Base-by-base conservation (phyloP, 2,113 vertebrate species). In the Tautogolabrus adspersus region DNA sequence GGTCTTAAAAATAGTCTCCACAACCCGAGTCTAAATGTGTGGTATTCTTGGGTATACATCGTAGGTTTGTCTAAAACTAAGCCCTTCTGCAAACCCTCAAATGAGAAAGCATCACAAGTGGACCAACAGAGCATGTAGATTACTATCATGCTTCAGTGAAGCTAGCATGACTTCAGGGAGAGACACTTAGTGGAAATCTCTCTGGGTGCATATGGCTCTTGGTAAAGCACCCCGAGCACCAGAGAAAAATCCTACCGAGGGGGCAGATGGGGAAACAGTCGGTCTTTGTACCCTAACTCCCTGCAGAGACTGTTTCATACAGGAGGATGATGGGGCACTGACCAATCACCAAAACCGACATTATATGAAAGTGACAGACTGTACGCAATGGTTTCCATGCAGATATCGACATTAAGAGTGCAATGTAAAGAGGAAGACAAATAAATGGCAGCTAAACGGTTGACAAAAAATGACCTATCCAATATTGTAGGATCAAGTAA, bases 251-350 rank as follows among this genome's bases (percentile, higher is more conserved):
- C 66, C 68, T 19, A 58, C 69, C 57, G 69, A 71, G 67, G 67
- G 26, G 63, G 47, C 75, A 82, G 72, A 82, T 69, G 66, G 70
- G 19, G 57, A 58, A 80, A 83, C 80, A 75, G 75, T 68, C 66
- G 37, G 72, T 6, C 40, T 77, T 23, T 68, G 76, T 38, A 40
- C 57, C 67, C 2, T 19, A 8, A 34, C 9, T 55, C 15, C 34
- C 10, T 71, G 60, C 58, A 60, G 72, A 65, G 10, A 21, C 15
- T n/a, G 55, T 44, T 79, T 63, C 6, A 72, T 63, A 44, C 46
- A 22, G 51, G 13, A 72, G 22, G 49, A 49, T 66, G 49, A 73
- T 15, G 66, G 54, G 74, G 60, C 46, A 67, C 13, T 56, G 64
- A 66, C 22, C 42, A 55, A 68, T 67, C 51, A 57, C 58, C 70